Percentiles rank a stretch among this genome's conserved stretches.
These are phyloP conservation scores for human (Homo sapiens) DNA, from an alignment of 2,113 vertebrate genomes.

Conservation along the genomic window DNA sequence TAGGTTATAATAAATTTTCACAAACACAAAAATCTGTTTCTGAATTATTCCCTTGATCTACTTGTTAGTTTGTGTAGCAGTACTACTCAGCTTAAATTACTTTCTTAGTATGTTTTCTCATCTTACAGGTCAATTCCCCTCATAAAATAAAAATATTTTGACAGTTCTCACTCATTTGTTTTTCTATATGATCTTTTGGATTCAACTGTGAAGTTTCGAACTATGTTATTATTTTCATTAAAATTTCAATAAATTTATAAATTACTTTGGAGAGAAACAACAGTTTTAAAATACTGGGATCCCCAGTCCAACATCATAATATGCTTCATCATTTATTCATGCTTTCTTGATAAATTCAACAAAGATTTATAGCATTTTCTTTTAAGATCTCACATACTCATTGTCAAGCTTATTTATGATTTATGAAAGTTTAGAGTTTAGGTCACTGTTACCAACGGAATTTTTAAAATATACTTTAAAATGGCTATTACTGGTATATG, in stretches of 20 bases:
- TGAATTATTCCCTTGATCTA: background rate
- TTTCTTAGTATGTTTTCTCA: background rate
- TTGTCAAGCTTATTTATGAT: background rate
- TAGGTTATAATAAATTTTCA: background rate
- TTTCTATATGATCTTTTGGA: background rate
- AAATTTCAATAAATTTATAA: background rate
- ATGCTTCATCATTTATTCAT: background rate
- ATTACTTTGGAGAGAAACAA: background rate
- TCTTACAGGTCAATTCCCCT: background rate
- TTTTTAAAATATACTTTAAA: background rate
- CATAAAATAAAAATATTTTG: background rate
- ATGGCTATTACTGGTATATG: background rate
- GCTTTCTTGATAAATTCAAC: background rate
- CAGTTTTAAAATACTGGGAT: background rate
- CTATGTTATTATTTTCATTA: background rate
- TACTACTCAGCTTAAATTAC: background rate
- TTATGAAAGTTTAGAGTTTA: slow-evolving; percentile 1
- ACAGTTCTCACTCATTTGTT: background rate
- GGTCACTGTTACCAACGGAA: background rate
- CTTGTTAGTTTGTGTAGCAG: background rate
- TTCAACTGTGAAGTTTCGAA: background rate
- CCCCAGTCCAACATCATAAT: background rate
- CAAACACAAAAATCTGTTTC: background rate
- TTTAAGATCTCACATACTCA: background rate
- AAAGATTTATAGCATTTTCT: background rate